Evolutionary conservation across 2,888 invertebrate species (phyloP).

Genomic region (Psylliodes chrysocephalus): DNA sequence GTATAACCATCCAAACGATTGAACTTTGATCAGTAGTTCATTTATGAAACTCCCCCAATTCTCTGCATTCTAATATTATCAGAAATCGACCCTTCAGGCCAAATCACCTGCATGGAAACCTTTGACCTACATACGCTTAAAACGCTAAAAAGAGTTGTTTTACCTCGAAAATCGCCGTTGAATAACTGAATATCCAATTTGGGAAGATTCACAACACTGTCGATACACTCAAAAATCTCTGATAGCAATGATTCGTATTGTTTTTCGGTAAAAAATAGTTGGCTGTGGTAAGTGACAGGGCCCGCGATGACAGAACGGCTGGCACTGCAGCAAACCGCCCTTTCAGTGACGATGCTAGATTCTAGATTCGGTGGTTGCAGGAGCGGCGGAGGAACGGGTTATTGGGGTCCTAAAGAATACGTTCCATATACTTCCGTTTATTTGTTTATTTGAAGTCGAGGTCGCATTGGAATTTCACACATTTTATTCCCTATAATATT

Average conservation of each 20-base stretch:
- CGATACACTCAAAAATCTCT: neutral
- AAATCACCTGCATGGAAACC: slow-evolving; percentile 9
- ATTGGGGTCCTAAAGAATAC: no score
- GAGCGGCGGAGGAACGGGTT: neutral
- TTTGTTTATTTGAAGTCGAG: no score
- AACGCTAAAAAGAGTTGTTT: neutral
- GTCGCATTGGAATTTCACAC: no score
- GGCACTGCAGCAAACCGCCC: slow-evolving; percentile 17
- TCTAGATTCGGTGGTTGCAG: neutral
- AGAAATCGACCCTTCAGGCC: neutral
- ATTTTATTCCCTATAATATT: no score
- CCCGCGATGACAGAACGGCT: neutral
- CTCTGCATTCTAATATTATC: slow-evolving; percentile 1
- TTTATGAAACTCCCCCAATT: neutral
- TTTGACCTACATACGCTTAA: slow-evolving; percentile 10
- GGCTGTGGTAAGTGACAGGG: neutral
- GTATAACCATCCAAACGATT: neutral
- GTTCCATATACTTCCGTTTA: no score
- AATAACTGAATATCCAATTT: neutral
- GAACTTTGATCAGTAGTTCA: neutral
- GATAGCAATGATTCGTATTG: neutral
- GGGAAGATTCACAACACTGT: neutral
- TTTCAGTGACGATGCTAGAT: neutral
- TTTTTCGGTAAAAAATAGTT: neutral
- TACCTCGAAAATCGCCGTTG: neutral